Evolutionary conservation across 2,888 invertebrate species (phyloP).

Genomic region (Gymnoscelis rufifasciata): DNA sequence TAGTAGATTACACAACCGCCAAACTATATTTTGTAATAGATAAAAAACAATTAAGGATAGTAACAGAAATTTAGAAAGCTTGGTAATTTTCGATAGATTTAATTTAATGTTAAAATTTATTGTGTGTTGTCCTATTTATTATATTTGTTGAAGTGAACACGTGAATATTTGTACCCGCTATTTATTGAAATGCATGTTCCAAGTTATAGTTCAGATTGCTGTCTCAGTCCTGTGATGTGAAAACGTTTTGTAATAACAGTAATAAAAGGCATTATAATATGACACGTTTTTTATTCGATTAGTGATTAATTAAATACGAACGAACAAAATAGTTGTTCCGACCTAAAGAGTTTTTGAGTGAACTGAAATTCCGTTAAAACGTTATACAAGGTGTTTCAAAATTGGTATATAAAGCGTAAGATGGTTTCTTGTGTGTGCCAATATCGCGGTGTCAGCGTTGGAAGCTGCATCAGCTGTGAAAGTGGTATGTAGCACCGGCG

Average conservation of each 20-base stretch:
- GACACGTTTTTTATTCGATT: constrained; percentile 10
- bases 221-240: constrained; percentile 37
- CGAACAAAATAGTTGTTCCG: no score
- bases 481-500: no score
- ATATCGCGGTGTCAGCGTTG: no score
- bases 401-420: no score
- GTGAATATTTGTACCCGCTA: no score
- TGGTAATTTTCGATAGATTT: constrained; percentile 9
- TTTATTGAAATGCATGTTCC: not conserved
- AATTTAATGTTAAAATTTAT: no score
- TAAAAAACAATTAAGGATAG: constrained; percentile 25
- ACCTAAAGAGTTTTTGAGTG: no score
- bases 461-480: no score
- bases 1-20: constrained; percentile 61
- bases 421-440: no score
- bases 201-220: constrained; percentile 30
- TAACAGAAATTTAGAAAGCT: constrained; percentile 15
- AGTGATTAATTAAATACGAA: no score
- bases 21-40: constrained; percentile 40
- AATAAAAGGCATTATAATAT: constrained; percentile 44
- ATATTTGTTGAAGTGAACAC: constrained; percentile 10
- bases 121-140: not conserved
- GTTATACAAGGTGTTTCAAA: no score
- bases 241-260: constrained; percentile 57
- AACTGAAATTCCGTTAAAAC: no score